These are phyloP conservation scores for Zaprionus capensis DNA, from an alignment of 1,140 invertebrate species.

Conservation along the genomic window DNA sequence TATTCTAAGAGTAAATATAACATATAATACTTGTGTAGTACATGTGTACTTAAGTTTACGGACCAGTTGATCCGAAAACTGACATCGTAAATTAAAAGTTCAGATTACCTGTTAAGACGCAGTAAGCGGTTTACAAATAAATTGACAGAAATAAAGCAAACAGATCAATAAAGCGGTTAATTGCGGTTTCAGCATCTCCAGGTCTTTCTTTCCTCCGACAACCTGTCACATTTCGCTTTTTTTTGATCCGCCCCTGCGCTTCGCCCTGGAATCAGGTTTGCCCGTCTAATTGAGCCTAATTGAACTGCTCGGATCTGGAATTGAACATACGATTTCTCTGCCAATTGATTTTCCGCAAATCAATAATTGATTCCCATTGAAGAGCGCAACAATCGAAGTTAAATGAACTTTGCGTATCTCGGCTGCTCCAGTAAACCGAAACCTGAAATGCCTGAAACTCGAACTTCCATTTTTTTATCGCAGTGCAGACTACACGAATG, in stretches of 20 bases:
- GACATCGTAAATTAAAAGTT: conserved; percentile 15
- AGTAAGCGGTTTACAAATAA: conserved; percentile 12
- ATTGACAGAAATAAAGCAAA: conserved; percentile 8
- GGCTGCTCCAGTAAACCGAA: conserved; percentile 21
- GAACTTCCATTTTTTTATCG: conserved; percentile 19
- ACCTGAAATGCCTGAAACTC: conserved; percentile 16
- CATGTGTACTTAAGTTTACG: not conserved
- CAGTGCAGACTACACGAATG: not conserved
- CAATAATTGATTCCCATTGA: conserved; percentile 42
- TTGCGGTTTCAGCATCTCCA: not conserved
- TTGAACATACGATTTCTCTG: conserved; percentile 1
- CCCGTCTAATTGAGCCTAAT: conserved; percentile 65
- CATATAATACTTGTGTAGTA: not conserved
- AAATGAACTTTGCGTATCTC: conserved; percentile 31
- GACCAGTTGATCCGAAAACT: not conserved
- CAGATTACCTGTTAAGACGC: not conserved
- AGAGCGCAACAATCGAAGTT: conserved; percentile 31
- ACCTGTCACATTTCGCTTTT: conserved; percentile 36
- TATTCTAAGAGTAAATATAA: too few species aligned
- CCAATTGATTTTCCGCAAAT: conserved; percentile 35
- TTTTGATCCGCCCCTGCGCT: conserved; percentile 1
- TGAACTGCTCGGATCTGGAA: conserved; percentile 38
- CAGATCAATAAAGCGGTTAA: conserved; percentile 35
- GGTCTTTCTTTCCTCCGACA: not conserved
- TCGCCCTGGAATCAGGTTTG: conserved; percentile 7